Evolutionary conservation across 2,797 vertebrate species (phyloP).

Genomic region (Myiotriccus ornatus): DNA sequence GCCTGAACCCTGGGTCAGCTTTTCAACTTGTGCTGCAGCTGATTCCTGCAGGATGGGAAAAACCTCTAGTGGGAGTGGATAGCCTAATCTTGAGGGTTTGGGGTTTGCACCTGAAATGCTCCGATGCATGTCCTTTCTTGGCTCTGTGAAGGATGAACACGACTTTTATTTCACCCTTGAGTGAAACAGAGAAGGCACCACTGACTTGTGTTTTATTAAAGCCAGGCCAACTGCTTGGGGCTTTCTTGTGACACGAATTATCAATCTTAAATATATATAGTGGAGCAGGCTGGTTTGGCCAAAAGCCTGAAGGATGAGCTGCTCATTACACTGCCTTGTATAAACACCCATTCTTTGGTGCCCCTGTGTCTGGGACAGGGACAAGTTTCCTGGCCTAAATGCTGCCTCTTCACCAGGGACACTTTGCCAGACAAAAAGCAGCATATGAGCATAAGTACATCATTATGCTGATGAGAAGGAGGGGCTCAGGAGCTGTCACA

Average conservation of each 20-base stretch:
- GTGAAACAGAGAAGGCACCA: constrained; percentile 4
- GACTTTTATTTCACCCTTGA: constrained; percentile 36
- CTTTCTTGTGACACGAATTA: constrained; percentile 46
- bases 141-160: not conserved
- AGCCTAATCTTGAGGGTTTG: accelerated
- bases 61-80: not conserved
- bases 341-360: not conserved
- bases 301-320: not conserved
- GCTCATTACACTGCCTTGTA: not conserved
- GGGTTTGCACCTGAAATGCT: not conserved
- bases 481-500: accelerated
- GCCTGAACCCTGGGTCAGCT: not conserved
- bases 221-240: constrained; percentile 39
- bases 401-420: not conserved
- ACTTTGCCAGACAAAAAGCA: not conserved
- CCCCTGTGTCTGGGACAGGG: not conserved
- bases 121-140: not conserved
- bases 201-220: constrained; percentile 53
- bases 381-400: not conserved
- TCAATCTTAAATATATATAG: constrained; percentile 25
- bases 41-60: not conserved
- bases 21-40: not conserved
- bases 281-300: not conserved
- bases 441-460: not conserved
- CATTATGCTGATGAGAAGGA: accelerated